Percentiles rank a stretch among this genome's conserved stretches.
These are phyloP conservation scores for Lycophotia porphyrea DNA, from an alignment of 2,888 invertebrate genomes.

Conservation along the genomic window DNA sequence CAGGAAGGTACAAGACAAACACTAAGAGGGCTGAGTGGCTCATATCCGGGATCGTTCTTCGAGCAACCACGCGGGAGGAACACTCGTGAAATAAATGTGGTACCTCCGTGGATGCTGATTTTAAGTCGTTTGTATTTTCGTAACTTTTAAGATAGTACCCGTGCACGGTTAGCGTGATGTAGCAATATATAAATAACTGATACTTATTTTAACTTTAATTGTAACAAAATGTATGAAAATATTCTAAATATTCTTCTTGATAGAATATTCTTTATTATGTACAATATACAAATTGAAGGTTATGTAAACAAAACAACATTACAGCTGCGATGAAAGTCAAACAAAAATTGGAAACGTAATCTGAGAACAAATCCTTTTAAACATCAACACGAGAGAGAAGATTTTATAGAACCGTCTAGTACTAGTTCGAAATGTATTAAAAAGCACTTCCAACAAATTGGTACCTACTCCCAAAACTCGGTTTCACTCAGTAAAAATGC, in stretches of 20 bases:
- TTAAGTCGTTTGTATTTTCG: neutral
- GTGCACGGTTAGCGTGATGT: neutral
- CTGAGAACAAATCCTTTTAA: neutral
- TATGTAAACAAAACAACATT: neutral
- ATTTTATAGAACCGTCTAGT: neutral
- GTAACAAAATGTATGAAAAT: neutral
- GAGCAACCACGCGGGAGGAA: conserved; percentile 68
- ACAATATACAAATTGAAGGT: neutral
- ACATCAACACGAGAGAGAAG: conserved; percentile 12
- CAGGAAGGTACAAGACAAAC: conserved; percentile 72
- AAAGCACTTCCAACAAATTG: conserved; percentile 47
- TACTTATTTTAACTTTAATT: neutral
- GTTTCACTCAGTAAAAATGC: conserved; percentile 32
- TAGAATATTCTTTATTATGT: too few species aligned
- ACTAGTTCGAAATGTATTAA: conserved; percentile 38
- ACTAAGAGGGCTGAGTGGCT: conserved; percentile 79
- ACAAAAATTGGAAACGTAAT: neutral
- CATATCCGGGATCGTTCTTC: conserved; percentile 79
- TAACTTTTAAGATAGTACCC: neutral
- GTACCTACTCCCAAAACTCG: conserved; percentile 42
- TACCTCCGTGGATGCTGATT: conserved; percentile 9
- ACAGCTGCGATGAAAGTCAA: neutral
- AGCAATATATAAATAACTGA: neutral
- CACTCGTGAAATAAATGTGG: conserved; percentile 65
- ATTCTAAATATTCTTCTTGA: too few species aligned